Base-by-base conservation (phyloP, 2,113 vertebrate species). In the Mellivora capensis region DNA sequence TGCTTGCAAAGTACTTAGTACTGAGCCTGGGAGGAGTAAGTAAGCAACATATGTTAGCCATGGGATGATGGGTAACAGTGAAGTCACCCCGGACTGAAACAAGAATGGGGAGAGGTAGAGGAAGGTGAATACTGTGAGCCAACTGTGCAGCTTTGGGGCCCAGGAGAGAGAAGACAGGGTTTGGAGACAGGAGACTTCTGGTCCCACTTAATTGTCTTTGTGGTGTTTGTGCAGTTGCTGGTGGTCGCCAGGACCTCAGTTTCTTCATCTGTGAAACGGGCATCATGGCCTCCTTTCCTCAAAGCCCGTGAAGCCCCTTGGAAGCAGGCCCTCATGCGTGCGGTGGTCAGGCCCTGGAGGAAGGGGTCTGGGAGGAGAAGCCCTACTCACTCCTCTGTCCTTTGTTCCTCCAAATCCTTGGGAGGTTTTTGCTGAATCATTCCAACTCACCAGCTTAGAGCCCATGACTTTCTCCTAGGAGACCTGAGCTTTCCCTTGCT, bases 361-460 rank as follows among this genome's bases (percentile, higher is more conserved):
- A 69, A 27, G n/a, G 27, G 25, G 3, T 23, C 39, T 13, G 9
- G 47, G 4, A 87, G 49, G 25, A 87, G 61, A 57, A 39, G 8
- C 8, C 49, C 77, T 44, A 0, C 31, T 31, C 15, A 49, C 83
- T 62, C 8, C 17, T 57, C 25, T 27, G 57, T 29, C 67, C 72
- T 59, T 21, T 27, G 7, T 52, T 84, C 8, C 91, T 93, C 62
- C 18, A 3, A 15, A 27, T 42, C 72, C 39, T 79, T 13, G 20
- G 20, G 84, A 95, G 62, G n/a, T 59, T 95, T 92, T 67, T 98
- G 98, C 96, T 93, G 97, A 98, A 47, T 98, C 98, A 98, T 97
- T 71, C 52, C 52, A 18, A 37, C 49, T 76, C 77, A n/a, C 23
- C 34, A 52, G 69, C 90, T 85, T 34, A 0, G 90, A 87, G 84